These are phyloP conservation scores for Sinopyrophorus schimmeli DNA, from an alignment of 2,888 invertebrate genomes.

Conservation along the genomic window DNA sequence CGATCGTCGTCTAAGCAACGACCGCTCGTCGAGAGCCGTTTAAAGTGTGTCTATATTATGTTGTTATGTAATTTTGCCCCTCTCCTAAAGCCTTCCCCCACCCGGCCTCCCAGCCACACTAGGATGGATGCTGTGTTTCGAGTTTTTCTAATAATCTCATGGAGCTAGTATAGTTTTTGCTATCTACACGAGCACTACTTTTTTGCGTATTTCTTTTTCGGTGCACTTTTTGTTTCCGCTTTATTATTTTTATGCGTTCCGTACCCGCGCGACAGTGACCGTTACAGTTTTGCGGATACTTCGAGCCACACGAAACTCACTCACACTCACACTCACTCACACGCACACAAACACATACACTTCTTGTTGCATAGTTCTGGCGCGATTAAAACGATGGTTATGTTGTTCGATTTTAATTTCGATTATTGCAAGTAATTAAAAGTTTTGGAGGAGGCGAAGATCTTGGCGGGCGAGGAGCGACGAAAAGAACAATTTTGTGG, in stretches of 20 bases:
- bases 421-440: constrained; percentile 1
- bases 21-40: constrained; percentile 29
- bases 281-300: constrained; percentile 2
- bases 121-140: constrained; percentile 49
- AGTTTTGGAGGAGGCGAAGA: too few species aligned
- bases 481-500: too few species aligned
- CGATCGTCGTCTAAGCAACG: constrained; percentile 11
- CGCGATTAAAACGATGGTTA: neutral
- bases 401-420: neutral
- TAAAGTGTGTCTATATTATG: constrained; percentile 43
- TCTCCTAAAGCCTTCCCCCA: constrained; percentile 41
- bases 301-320: too few species aligned
- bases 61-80: constrained; percentile 48
- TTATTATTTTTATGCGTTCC: constrained; percentile 27
- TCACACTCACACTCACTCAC: too few species aligned
- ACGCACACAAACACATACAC: constrained; percentile 4
- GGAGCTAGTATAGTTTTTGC: constrained; percentile 56
- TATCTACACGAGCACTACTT: constrained; percentile 48
- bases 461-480: too few species aligned
- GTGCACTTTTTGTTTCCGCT: constrained; percentile 32
- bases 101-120: constrained; percentile 38
- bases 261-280: constrained; percentile 25
- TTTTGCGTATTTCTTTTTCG: constrained; percentile 39
- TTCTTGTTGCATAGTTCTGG: constrained; percentile 10
- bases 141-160: constrained; percentile 55